Conservation (phyloP, 1,140 invertebrate genomes). For the Anoplophora glabripennis region DNA sequence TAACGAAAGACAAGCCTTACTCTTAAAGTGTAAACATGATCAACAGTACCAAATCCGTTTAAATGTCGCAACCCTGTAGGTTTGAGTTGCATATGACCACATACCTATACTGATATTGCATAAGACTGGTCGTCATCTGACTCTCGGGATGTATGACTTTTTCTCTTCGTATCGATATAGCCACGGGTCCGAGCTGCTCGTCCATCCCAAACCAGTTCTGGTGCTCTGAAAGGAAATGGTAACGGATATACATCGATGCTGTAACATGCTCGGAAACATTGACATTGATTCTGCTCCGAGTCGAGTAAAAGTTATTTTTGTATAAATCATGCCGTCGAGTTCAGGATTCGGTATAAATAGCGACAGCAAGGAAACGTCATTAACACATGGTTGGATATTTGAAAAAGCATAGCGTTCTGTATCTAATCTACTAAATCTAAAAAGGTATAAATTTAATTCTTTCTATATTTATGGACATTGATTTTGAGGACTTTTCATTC, state of each 20-base stretch:
- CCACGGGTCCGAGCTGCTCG: constrained; percentile 90
- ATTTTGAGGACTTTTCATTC: no score
- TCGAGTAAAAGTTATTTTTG: constrained; percentile 7
- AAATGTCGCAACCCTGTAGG: no score
- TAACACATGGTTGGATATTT: no score
- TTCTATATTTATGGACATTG: no score
- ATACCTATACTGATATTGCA: constrained; percentile 64
- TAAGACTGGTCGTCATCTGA: constrained; percentile 42
- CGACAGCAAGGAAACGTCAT: no score
- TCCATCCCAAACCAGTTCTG: constrained; percentile 98
- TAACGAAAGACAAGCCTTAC: no score
- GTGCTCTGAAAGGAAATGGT: constrained; percentile 66
- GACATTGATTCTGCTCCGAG: constrained; percentile 1
- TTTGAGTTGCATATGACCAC: neutral
- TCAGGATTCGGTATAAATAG: no score
- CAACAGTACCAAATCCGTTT: no score
- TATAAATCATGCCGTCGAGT: neutral
- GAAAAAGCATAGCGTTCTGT: no score
- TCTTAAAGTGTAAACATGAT: no score
- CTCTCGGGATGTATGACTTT: constrained; percentile 56
- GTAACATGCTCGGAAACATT: constrained; percentile 4
- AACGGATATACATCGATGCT: constrained; percentile 6
- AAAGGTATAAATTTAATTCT: no score
- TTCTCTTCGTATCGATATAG: constrained; percentile 86
- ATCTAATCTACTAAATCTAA: no score